These are phyloP conservation scores for Tragelaphus strepsiceros DNA, from an alignment of 2,113 vertebrate species.

Conservation along the genomic window DNA sequence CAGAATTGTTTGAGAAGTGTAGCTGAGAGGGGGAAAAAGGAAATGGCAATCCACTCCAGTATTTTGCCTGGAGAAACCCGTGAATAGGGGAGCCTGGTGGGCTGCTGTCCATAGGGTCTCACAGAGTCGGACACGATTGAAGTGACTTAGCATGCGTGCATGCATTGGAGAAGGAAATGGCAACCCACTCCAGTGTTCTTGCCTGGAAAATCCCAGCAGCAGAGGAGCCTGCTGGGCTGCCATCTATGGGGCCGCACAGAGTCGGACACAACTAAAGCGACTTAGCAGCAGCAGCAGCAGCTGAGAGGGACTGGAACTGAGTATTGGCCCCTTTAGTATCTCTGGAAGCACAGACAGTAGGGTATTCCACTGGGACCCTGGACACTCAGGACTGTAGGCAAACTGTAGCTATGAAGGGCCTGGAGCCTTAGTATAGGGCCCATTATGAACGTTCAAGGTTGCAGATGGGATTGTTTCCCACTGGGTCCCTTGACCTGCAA, in stretches of 20 bases:
- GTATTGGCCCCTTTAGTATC: neutral
- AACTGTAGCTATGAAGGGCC: neutral
- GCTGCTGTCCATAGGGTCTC: neutral
- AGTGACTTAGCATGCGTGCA: no score
- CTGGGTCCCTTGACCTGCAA: neutral
- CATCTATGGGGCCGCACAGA: rapidly evolving
- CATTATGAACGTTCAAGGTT: neutral
- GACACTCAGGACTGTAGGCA: neutral
- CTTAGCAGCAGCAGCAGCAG: neutral
- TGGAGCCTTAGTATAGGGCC: neutral
- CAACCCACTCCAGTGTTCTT: neutral
- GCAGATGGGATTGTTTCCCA: neutral
- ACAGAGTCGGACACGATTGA: neutral
- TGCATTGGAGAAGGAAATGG: neutral
- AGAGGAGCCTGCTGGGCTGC: neutral
- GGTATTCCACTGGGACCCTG: neutral
- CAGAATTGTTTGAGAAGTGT: neutral
- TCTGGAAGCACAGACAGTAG: neutral
- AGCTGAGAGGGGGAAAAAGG: neutral
- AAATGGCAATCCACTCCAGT: neutral
- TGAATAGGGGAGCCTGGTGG: neutral
- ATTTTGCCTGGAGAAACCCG: neutral
- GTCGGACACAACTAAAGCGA: neutral
- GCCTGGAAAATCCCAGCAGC: neutral
- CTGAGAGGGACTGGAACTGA: neutral